Conservation (phyloP, 2,113 vertebrate genomes). For the Trematocara unimaculatum region DNA sequence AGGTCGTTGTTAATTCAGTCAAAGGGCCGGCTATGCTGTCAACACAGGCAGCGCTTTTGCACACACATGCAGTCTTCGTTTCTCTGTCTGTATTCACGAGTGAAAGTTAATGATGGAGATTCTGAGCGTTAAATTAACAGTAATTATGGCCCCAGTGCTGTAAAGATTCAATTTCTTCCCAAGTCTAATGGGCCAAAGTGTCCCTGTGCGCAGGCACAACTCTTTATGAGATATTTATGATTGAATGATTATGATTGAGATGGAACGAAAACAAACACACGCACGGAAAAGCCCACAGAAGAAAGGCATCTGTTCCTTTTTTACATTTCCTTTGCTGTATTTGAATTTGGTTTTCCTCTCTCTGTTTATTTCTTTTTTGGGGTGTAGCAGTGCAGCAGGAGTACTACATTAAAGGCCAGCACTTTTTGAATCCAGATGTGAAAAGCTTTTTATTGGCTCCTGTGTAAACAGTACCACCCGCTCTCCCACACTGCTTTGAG, state of each 20-base stretch:
- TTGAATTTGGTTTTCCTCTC: not conserved
- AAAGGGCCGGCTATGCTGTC: slow-evolving; percentile 82
- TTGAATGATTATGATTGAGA: slow-evolving; percentile 5
- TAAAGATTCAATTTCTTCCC: slow-evolving; percentile 96
- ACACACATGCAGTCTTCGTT: slow-evolving; percentile 33
- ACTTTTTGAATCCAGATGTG: not conserved
- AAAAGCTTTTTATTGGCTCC: not conserved
- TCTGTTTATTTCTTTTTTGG: not conserved
- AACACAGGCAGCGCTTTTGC: slow-evolving; percentile 63
- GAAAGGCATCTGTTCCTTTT: not conserved
- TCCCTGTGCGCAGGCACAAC: slow-evolving; percentile 84
- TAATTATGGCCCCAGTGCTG: slow-evolving; percentile 95
- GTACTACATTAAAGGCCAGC: not conserved
- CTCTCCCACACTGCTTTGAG: not conserved
- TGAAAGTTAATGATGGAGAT: slow-evolving; percentile 96
- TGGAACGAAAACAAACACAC: not conserved
- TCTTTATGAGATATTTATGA: slow-evolving; percentile 63
- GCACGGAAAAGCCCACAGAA: not conserved
- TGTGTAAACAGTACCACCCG: not conserved
- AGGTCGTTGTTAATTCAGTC: slow-evolving; percentile 83
- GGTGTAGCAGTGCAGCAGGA: not conserved
- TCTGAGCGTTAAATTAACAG: slow-evolving; percentile 99
- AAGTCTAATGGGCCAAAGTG: slow-evolving; percentile 91
- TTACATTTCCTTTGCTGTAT: not conserved
- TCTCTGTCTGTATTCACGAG: slow-evolving; percentile 78